These are phyloP conservation scores for Lophochroa leadbeateri DNA, from an alignment of 2,113 vertebrate species.

Conservation along the genomic window DNA sequence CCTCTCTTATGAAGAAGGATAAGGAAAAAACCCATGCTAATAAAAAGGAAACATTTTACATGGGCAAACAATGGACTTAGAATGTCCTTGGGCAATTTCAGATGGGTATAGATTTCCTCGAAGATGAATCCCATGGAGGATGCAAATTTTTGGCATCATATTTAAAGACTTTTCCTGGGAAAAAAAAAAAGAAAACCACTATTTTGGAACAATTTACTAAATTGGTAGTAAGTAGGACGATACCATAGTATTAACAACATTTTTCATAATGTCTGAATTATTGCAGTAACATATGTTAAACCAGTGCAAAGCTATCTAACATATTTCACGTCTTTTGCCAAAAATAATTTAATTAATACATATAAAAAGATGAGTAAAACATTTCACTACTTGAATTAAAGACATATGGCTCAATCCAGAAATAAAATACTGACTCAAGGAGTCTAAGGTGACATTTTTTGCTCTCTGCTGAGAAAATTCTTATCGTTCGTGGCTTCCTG, in stretches of 20 bases:
- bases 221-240: slow-evolving; percentile 62
- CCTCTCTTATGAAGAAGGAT: slow-evolving; percentile 35
- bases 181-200: background rate
- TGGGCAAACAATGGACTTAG: slow-evolving; percentile 48
- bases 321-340: slow-evolving; percentile 45
- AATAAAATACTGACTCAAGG: background rate
- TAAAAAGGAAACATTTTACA: slow-evolving; percentile 63
- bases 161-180: slow-evolving; percentile 41
- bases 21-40: slow-evolving; percentile 56
- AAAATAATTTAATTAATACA: slow-evolving; percentile 47
- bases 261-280: slow-evolving; percentile 51
- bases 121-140: slow-evolving; percentile 36
- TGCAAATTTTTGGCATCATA: slow-evolving; percentile 32
- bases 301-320: slow-evolving; percentile 25
- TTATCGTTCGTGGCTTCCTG: background rate
- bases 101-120: slow-evolving; percentile 45
- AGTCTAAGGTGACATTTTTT: background rate
- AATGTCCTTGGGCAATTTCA: slow-evolving; percentile 42
- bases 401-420: background rate
- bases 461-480: background rate
- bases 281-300: slow-evolving; percentile 49
- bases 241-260: slow-evolving; percentile 43
- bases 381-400: slow-evolving; percentile 50
- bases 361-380: slow-evolving; percentile 27
- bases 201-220: slow-evolving; percentile 66